These are phyloP conservation scores for Saccostrea cuccullata DNA, from an alignment of 1,140 invertebrate genomes.

Conservation along the genomic window DNA sequence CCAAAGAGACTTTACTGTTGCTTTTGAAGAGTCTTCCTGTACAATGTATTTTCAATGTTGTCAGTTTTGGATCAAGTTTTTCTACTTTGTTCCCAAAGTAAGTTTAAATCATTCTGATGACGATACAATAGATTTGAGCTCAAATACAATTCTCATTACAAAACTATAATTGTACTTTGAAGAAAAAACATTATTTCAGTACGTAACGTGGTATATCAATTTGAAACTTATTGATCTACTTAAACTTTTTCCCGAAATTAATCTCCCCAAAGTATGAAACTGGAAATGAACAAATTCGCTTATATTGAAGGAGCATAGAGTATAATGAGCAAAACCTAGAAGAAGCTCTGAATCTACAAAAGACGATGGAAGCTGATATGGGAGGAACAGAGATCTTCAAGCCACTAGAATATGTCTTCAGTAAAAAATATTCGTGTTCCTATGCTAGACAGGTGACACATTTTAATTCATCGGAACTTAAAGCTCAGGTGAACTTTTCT, in stretches of 20 bases:
- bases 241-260: too few species aligned
- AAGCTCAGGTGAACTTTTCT: too few species aligned
- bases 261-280: too few species aligned
- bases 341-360: slow-evolving; percentile 54
- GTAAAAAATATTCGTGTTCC: slow-evolving; percentile 61
- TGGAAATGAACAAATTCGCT: too few species aligned
- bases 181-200: too few species aligned
- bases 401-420: slow-evolving; percentile 74
- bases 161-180: too few species aligned
- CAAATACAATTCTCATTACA: too few species aligned
- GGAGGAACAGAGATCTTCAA: slow-evolving; percentile 77
- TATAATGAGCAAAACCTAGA: slow-evolving; percentile 61
- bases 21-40: slow-evolving; percentile 49
- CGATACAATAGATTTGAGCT: too few species aligned
- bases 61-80: slow-evolving; percentile 29
- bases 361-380: slow-evolving; percentile 69
- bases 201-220: too few species aligned
- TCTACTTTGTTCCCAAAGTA: slow-evolving; percentile 34
- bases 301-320: slow-evolving; percentile 52
- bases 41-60: slow-evolving; percentile 40
- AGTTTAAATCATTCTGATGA: background rate
- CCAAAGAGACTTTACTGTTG: slow-evolving; percentile 42
- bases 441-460: slow-evolving; percentile 63
- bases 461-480: too few species aligned
- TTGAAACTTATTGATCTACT: too few species aligned